Base-by-base conservation (phyloP, 2,888 invertebrate species). In the Acrobasis consociella region DNA sequence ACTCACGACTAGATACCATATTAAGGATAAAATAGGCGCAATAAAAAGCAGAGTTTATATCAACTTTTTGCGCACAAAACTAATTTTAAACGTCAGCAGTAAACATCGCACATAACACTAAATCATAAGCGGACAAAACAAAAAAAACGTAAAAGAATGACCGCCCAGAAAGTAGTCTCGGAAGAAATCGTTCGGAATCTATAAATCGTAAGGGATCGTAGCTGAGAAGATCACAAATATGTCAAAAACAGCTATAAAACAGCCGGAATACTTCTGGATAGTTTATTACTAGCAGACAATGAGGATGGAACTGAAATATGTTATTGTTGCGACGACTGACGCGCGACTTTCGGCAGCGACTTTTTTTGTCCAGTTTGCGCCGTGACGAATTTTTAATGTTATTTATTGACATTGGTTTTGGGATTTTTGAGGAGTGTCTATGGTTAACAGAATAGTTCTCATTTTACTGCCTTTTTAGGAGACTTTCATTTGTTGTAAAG, bases 211-310 rank as follows among this genome's bases (percentile, higher is more conserved):
- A 67, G 72, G 72, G 71, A 73, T 68, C 69, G 74, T 64, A 66
- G 70, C 77, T 85, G 78, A 79, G 82, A 83, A 82, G 89, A 83
- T 91, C 91, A 91, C 91, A 91, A 91, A 91, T 89, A 90, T 91
- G 91, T 91, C 91, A 90, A 77, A 86, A 84, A 80, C 69, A 82
- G 76, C 75, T 73, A 80, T 83, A 82, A 74, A 83, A 76, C 72
- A 78, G 77, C 78, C 67, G 70, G 79, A 77, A 81, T 83, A 85
- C 80, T 77, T 80, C 78, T 76, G 81, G 85, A 87, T 89, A 84
- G 84, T 89, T 89, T 89, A 89, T 90, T 87, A 83, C 79, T 73
- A 71, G 76, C 80, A 79, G 78, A 87, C 87, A 86, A 87, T 86
- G 84, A 82, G 77, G 72, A 72, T 49, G 13, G 55, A 67, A 69